Conservation (phyloP, 2,888 invertebrate genomes). For the Xestia rhomboidea region DNA sequence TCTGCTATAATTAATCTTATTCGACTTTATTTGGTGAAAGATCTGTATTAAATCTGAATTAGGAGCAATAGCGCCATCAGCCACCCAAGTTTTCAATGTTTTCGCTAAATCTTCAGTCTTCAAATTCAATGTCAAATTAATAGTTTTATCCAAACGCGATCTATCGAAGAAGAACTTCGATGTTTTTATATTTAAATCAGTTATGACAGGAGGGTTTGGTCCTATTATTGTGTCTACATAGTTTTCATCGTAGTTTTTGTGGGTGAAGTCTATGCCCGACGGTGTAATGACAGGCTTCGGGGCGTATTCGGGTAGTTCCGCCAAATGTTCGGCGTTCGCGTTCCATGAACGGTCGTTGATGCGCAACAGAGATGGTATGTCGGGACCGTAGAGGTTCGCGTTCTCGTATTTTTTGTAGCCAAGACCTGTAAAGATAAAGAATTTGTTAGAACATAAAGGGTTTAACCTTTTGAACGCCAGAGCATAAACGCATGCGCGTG, state of each 20-base stretch:
- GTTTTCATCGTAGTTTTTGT: slow-evolving; percentile 73
- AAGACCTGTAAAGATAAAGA: slow-evolving; percentile 72
- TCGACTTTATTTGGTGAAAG: slow-evolving; percentile 78
- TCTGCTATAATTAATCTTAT: slow-evolving; percentile 71
- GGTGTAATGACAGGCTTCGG: slow-evolving; percentile 74
- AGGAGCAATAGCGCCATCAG: slow-evolving; percentile 74
- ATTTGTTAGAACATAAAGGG: not conserved
- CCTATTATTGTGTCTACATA: slow-evolving; percentile 80
- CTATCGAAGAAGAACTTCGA: slow-evolving; percentile 75
- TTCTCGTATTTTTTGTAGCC: slow-evolving; percentile 79
- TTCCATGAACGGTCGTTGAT: slow-evolving; percentile 73
- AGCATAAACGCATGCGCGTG: too few relatives aligned
- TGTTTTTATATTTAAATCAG: slow-evolving; percentile 74
- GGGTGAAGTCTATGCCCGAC: slow-evolving; percentile 83
- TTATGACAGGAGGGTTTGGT: slow-evolving; percentile 80
- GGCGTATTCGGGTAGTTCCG: slow-evolving; percentile 73
- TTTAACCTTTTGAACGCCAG: too few relatives aligned
- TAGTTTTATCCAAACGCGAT: slow-evolving; percentile 71
- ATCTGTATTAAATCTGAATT: slow-evolving; percentile 80
- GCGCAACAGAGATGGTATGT: slow-evolving; percentile 78
- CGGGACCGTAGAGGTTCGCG: slow-evolving; percentile 77
- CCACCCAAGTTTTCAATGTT: slow-evolving; percentile 76
- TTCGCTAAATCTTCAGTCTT: slow-evolving; percentile 78
- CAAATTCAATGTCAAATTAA: slow-evolving; percentile 74
- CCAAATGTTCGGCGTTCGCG: slow-evolving; percentile 73